Conservation (phyloP, 2,888 invertebrate species). For the Caenorhabditis parvicauda region DNA sequence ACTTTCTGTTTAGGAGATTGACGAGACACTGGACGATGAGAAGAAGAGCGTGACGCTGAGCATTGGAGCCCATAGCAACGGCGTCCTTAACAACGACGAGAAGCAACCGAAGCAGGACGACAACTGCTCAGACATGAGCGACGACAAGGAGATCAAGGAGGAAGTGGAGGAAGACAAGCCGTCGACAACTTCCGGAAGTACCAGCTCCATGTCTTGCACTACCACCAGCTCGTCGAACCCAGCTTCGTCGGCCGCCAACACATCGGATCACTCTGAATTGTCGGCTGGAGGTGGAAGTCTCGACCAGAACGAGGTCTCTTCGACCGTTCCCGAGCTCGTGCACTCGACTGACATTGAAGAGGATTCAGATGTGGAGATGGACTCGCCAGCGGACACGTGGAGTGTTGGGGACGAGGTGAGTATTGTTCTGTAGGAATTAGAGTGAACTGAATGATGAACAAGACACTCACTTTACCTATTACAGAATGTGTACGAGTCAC, state of each 20-base stretch:
- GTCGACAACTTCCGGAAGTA: background rate
- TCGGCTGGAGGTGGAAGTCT: background rate
- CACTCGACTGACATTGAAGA: too few relatives aligned
- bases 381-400: slow-evolving; percentile 3
- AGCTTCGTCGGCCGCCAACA: background rate
- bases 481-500: slow-evolving; percentile 7
- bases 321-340: too few relatives aligned
- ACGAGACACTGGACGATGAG: too few relatives aligned
- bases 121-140: background rate
- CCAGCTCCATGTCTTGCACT: background rate
- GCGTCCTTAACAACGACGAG: too few relatives aligned
- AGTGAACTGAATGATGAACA: too few relatives aligned
- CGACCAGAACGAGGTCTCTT: background rate
- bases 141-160: background rate
- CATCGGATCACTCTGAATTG: background rate
- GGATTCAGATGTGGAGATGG: slow-evolving; percentile 6
- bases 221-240: background rate
- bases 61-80: too few relatives aligned
- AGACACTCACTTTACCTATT: too few relatives aligned
- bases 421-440: too few relatives aligned
- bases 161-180: background rate
- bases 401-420: too few relatives aligned
- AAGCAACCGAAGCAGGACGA: background rate
- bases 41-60: too few relatives aligned
- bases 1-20: too few relatives aligned